These are phyloP conservation scores for Spatulosminthurus flaviceps DNA, from an alignment of 2,888 invertebrate genomes.

Conservation along the genomic window DNA sequence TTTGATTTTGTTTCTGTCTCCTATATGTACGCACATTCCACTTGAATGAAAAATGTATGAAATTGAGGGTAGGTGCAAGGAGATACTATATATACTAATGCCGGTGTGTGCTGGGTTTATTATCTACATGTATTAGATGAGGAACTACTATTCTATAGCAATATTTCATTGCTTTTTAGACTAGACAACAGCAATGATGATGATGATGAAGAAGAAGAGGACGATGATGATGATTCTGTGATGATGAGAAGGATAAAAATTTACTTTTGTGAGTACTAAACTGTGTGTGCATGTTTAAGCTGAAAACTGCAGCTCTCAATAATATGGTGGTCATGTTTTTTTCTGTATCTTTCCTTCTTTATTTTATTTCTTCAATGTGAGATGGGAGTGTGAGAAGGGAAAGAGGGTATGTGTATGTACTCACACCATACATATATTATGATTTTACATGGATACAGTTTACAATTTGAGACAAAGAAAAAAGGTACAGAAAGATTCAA, in stretches of 20 bases:
- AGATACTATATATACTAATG: too few species aligned
- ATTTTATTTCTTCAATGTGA: not conserved
- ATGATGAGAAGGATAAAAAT: conserved; percentile 4
- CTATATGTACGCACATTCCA: not conserved
- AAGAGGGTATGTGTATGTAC: not conserved
- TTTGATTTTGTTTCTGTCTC: not conserved
- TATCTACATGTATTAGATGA: too few species aligned
- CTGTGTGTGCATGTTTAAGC: not conserved
- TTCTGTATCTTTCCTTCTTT: not conserved
- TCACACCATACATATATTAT: too few species aligned
- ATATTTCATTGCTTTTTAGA: too few species aligned
- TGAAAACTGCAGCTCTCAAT: conserved; percentile 9
- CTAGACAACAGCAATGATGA: too few species aligned
- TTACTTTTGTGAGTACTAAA: not conserved
- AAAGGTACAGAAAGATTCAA: conserved; percentile 34
- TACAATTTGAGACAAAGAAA: conserved; percentile 26
- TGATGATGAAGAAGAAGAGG: too few species aligned
- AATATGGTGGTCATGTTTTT: conserved; percentile 10
- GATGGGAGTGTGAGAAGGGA: not conserved
- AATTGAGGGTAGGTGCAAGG: too few species aligned
- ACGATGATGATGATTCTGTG: not conserved
- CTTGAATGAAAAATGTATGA: too few species aligned
- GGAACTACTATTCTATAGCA: too few species aligned
- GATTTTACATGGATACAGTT: conserved; percentile 16
- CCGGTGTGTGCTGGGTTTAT: too few species aligned